phyloP scores from a whole-genome alignment of 2,888 invertebrate genomes.

The Spodoptera picta region DNA sequence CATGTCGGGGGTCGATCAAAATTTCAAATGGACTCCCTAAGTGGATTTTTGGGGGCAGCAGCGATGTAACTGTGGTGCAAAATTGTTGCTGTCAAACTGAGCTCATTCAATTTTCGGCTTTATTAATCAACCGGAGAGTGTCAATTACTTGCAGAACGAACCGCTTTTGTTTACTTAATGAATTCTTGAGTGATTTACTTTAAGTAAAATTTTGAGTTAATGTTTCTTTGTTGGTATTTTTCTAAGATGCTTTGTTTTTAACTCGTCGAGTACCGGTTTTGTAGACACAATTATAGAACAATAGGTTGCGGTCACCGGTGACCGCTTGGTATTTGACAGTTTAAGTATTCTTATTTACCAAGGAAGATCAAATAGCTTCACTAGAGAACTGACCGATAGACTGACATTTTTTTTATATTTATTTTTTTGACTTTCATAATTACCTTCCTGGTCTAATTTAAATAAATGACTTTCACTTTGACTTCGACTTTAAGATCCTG shows the following conservation, averaged over 20 bases:
- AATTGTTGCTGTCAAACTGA: constrained; percentile 87
- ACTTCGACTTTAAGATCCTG: no score
- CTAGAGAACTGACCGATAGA: no score
- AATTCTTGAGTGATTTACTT: constrained; percentile 59
- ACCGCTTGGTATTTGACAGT: no score
- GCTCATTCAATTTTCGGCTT: constrained; percentile 83
- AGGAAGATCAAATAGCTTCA: no score
- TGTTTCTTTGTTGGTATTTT: constrained; percentile 7
- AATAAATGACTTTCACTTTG: no score
- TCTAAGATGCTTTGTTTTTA: not conserved
- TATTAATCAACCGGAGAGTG: constrained; percentile 81
- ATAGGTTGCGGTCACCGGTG: no score
- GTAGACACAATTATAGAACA: no score
- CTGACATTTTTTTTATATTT: no score
- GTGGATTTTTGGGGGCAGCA: constrained; percentile 84
- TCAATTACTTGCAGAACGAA: constrained; percentile 62
- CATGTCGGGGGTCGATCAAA: constrained; percentile 86
- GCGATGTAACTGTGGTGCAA: constrained; percentile 77
- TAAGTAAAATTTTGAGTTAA: constrained; percentile 27
- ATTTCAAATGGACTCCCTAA: constrained; percentile 85
- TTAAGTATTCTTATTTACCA: no score
- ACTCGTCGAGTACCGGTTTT: no score
- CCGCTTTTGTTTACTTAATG: constrained; percentile 69
- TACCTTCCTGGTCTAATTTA: no score
- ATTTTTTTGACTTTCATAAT: no score